Evolutionary conservation across 2,888 invertebrate species (phyloP).

Genomic region (Dolichomitus sp.): DNA sequence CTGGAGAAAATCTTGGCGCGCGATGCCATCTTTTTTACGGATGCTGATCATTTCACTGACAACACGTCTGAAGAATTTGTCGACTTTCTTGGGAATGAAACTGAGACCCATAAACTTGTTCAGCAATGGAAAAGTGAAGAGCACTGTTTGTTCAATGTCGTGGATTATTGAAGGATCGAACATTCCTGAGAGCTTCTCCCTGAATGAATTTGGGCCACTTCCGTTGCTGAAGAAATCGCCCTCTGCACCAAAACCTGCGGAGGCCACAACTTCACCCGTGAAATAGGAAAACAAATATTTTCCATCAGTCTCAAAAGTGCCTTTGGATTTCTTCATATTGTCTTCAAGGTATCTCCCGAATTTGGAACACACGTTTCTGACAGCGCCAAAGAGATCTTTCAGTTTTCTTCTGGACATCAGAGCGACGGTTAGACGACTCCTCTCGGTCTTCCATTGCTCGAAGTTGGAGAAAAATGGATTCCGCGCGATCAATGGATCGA

Average conservation of each 20-base stretch:
- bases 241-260: slow-evolving; percentile 75
- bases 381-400: slow-evolving; percentile 74
- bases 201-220: slow-evolving; percentile 52
- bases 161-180: slow-evolving; percentile 61
- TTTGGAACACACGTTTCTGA: slow-evolving; percentile 72
- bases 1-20: slow-evolving; percentile 86
- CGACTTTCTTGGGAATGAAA: slow-evolving; percentile 68
- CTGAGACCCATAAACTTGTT: slow-evolving; percentile 42
- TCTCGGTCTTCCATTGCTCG: slow-evolving; percentile 72
- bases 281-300: slow-evolving; percentile 72
- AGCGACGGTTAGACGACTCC: slow-evolving; percentile 57
- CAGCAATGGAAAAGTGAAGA: slow-evolving; percentile 68
- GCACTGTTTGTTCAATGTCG: slow-evolving; percentile 37
- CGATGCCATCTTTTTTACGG: slow-evolving; percentile 75
- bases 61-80: slow-evolving; percentile 74
- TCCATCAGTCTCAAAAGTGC: slow-evolving; percentile 76
- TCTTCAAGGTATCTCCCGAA: slow-evolving; percentile 60
- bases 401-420: slow-evolving; percentile 56
- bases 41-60: slow-evolving; percentile 71
- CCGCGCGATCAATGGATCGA: slow-evolving; percentile 73
- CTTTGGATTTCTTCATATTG: slow-evolving; percentile 17
- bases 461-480: slow-evolving; percentile 78
- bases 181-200: slow-evolving; percentile 61
- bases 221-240: slow-evolving; percentile 76
- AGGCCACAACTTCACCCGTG: slow-evolving; percentile 77